phyloP scores from a whole-genome alignment of 2,797 vertebrate species.

The Rhabdophis nuchalis region DNA sequence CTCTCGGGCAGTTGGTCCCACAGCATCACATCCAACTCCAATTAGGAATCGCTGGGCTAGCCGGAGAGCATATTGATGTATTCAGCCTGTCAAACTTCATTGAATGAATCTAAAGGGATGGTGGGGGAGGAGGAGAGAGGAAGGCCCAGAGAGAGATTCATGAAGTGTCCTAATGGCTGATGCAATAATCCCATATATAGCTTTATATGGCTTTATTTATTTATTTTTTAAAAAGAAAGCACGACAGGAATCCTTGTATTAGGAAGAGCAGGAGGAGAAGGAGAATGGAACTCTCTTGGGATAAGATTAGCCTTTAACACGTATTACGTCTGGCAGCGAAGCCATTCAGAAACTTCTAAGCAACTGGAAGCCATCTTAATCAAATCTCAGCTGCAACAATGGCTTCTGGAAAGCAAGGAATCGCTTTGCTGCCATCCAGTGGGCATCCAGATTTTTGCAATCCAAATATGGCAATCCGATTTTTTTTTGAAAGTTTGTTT shows the following conservation, averaged over 20 bases:
- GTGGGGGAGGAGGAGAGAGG: background rate
- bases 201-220: background rate
- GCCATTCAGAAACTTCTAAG: background rate
- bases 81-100: slow-evolving; percentile 19
- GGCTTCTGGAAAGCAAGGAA: background rate
- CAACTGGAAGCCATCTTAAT: background rate
- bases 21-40: slow-evolving; percentile 19
- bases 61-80: background rate
- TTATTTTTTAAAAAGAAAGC: background rate
- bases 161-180: background rate
- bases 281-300: background rate
- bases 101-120: slow-evolving; percentile 7
- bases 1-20: slow-evolving; percentile 9
- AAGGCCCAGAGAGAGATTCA: background rate
- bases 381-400: background rate
- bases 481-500: background rate
- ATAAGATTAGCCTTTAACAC: background rate
- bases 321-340: background rate
- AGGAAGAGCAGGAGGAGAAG: background rate
- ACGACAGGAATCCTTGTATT: background rate
- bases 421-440: background rate
- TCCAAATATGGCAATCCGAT: background rate
- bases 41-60: background rate
- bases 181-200: background rate
- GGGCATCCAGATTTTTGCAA: background rate